Evolutionary conservation across 2,113 vertebrate species (phyloP).

Genomic region (Nesospiza acunhae): DNA sequence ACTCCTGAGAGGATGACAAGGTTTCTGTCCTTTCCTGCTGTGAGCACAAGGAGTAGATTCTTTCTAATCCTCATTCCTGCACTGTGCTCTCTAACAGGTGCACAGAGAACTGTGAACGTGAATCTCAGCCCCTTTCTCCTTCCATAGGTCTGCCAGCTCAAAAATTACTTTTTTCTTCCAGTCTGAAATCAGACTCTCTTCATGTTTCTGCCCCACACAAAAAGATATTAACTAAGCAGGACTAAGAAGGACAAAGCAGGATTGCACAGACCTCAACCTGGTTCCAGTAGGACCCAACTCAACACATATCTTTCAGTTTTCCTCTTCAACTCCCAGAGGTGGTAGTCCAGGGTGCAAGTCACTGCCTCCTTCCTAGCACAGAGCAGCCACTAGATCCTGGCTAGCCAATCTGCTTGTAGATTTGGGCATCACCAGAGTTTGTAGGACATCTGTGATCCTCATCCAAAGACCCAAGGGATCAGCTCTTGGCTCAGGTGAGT

Average conservation of each 20-base stretch:
- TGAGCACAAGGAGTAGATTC: background rate
- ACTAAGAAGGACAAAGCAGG: background rate
- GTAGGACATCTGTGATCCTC: background rate
- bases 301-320: background rate
- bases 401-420: background rate
- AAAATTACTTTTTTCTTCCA: background rate
- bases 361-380: background rate
- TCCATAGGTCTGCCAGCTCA: background rate
- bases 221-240: background rate
- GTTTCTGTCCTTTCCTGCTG: background rate
- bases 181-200: background rate
- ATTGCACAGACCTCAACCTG: background rate
- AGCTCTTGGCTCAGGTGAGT: background rate
- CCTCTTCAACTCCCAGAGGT: background rate
- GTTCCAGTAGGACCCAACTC: background rate
- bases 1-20: background rate
- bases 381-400: background rate
- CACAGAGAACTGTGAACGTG: rapidly evolving
- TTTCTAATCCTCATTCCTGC: background rate
- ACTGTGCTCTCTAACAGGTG: background rate
- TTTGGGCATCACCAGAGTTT: background rate
- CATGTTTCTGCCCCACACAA: background rate
- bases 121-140: background rate
- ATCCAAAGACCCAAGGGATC: background rate
- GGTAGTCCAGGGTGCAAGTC: background rate